Conservation (phyloP, 2,113 vertebrate genomes). For the Odocoileus hemionus region DNA sequence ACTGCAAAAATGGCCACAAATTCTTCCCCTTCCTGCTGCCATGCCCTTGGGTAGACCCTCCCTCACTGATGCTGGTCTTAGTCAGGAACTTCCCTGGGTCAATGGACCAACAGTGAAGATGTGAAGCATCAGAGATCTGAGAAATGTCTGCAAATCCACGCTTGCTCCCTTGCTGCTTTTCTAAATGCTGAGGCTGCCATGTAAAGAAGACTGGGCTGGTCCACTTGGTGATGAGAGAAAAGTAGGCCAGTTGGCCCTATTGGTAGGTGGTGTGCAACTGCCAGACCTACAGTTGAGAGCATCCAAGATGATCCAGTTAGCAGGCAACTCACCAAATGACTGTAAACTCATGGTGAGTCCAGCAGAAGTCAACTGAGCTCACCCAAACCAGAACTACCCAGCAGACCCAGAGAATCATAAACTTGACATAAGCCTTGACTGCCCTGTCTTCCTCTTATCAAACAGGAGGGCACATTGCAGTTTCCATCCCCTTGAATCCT, state of each 20-base stretch:
- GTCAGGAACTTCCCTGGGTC: neutral
- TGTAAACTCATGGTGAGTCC: neutral
- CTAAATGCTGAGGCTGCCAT: neutral
- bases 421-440: neutral
- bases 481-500: neutral
- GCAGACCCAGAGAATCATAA: neutral
- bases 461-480: neutral
- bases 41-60: neutral
- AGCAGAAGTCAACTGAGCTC: neutral
- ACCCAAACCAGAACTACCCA: neutral
- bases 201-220: neutral
- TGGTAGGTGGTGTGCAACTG: neutral
- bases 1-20: neutral
- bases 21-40: neutral
- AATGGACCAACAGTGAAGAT: neutral
- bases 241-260: neutral
- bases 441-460: neutral
- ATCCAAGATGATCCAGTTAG: neutral
- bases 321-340: neutral
- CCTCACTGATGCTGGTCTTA: neutral
- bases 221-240: neutral
- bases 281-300: neutral
- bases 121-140: neutral
- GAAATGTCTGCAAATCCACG: neutral
- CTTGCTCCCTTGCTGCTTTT: neutral